phyloP scores from a whole-genome alignment of 2,797 vertebrate species.

The Notolepis coatsorum region DNA sequence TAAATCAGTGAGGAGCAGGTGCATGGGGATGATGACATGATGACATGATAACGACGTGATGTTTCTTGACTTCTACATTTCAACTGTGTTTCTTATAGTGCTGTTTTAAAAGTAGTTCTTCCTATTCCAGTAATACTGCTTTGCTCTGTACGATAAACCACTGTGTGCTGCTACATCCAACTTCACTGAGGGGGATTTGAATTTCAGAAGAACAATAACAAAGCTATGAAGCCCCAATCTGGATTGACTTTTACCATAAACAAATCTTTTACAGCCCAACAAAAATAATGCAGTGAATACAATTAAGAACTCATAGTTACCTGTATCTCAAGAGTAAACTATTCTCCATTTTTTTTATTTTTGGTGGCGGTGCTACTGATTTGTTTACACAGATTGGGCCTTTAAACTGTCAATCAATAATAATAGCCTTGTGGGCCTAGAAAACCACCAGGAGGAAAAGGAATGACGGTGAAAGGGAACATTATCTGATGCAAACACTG shows the following conservation, averaged over 20 bases:
- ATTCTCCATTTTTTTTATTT: not conserved
- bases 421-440: not conserved
- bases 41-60: too few relatives aligned
- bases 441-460: constrained; percentile 37
- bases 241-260: too few relatives aligned
- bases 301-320: too few relatives aligned
- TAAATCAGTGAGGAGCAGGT: constrained; percentile 7
- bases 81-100: too few relatives aligned
- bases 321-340: too few relatives aligned
- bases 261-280: too few relatives aligned
- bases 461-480: constrained; percentile 15
- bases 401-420: not conserved
- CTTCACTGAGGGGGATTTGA: not conserved
- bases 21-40: not conserved
- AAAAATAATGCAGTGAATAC: too few relatives aligned
- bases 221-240: too few relatives aligned
- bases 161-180: not conserved
- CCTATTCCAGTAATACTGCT: not conserved
- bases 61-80: too few relatives aligned
- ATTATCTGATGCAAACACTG: constrained; percentile 39
- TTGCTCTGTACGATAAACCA: constrained; percentile 3
- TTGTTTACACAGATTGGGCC: not conserved
- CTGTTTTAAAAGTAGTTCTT: not conserved
- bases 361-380: too few relatives aligned
- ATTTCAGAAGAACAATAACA: not conserved